Conservation (phyloP, 2,797 vertebrate genomes). For the Miichthys miiuy region DNA sequence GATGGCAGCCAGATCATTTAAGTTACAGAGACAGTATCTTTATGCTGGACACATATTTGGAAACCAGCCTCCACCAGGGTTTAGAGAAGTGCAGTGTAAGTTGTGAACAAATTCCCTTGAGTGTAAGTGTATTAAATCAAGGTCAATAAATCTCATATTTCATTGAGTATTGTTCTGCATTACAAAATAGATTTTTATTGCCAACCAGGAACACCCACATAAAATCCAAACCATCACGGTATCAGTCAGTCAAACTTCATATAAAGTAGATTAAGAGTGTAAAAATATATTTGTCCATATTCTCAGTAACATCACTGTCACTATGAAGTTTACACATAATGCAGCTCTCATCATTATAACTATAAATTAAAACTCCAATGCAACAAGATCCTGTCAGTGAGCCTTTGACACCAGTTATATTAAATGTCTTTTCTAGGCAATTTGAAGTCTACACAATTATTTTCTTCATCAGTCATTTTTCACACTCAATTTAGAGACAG, state of each 20-base stretch:
- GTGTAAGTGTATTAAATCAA: slow-evolving; percentile 50
- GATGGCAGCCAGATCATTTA: slow-evolving; percentile 45
- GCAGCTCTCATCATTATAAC: slow-evolving; percentile 9
- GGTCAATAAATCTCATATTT: slow-evolving; percentile 54
- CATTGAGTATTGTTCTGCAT: slow-evolving; percentile 32
- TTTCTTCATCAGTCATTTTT: slow-evolving; percentile 17
- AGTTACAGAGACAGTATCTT: slow-evolving; percentile 37
- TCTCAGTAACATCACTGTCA: slow-evolving; percentile 1
- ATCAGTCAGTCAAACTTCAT: slow-evolving; percentile 18
- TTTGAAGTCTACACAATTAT: slow-evolving; percentile 3
- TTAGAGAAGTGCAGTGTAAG: slow-evolving; percentile 40
- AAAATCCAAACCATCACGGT: slow-evolving; percentile 33
- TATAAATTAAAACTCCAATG: slow-evolving; percentile 19
- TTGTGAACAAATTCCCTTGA: slow-evolving; percentile 47
- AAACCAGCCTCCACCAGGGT: slow-evolving; percentile 28
- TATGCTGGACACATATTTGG: slow-evolving; percentile 49
- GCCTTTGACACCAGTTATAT: slow-evolving; percentile 26
- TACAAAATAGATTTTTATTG: slow-evolving; percentile 45
- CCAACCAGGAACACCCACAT: slow-evolving; percentile 26
- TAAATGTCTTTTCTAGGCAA: slow-evolving; percentile 21
- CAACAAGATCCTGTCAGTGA: slow-evolving; percentile 16
- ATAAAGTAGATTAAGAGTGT: slow-evolving; percentile 23
- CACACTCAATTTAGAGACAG: not conserved
- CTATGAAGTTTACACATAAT: slow-evolving; percentile 13
- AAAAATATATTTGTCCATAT: slow-evolving; percentile 11